A percentile compares a stretch with the other conserved stretches of the same genome.
Evolutionary conservation across 2,888 invertebrate genomes (phyloP).

Genomic region (Odiellus spinosus): DNA sequence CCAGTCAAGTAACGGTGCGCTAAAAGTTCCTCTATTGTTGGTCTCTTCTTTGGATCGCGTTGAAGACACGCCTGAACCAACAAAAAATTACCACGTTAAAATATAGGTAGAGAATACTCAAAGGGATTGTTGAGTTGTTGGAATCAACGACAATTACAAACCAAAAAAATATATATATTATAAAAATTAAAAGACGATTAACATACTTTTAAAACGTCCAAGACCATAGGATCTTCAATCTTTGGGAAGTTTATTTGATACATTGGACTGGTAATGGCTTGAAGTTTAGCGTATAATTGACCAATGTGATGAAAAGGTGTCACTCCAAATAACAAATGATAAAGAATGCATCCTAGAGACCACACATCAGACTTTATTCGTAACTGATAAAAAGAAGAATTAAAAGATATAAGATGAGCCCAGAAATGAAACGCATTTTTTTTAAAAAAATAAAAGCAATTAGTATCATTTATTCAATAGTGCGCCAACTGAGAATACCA

Average conservation of each 20-base stretch:
- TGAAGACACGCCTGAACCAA: slow-evolving; percentile 46
- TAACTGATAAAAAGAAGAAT: slow-evolving; percentile 40
- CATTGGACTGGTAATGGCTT: slow-evolving; percentile 56
- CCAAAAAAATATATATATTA: slow-evolving; percentile 3
- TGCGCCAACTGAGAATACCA: too few species aligned
- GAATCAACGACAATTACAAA: too few species aligned
- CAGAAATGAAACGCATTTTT: slow-evolving; percentile 1
- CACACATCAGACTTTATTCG: slow-evolving; percentile 88
- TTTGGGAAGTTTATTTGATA: slow-evolving; percentile 55
- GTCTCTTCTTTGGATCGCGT: slow-evolving; percentile 52
- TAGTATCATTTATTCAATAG: too few species aligned
- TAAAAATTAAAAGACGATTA: slow-evolving; percentile 3
- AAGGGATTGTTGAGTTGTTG: too few species aligned
- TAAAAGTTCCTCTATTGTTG: slow-evolving; percentile 56
- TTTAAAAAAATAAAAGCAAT: neutral
- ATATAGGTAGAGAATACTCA: too few species aligned
- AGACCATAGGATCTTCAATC: slow-evolving; percentile 35
- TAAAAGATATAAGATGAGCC: neutral
- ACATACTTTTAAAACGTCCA: slow-evolving; percentile 42
- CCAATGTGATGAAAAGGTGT: slow-evolving; percentile 78
- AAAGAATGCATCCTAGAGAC: slow-evolving; percentile 93
- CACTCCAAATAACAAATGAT: slow-evolving; percentile 71
- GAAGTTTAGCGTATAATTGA: slow-evolving; percentile 52
- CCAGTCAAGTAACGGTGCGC: slow-evolving; percentile 24
- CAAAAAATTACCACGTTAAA: neutral